phyloP scores from a whole-genome alignment of 2,113 vertebrate genomes.

The Notothenia coriiceps region DNA sequence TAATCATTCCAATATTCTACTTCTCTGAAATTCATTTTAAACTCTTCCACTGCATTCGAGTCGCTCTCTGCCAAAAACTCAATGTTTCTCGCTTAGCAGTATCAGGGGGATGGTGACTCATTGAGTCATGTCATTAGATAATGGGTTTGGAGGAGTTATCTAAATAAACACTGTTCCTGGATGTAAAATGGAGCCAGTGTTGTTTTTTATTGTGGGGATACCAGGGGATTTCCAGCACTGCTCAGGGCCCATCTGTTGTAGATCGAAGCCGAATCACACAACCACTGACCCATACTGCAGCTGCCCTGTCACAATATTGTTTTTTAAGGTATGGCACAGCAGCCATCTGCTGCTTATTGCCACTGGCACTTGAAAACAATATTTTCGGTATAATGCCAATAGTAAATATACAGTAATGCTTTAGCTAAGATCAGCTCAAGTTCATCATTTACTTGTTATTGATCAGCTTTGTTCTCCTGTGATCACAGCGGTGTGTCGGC shows the following conservation, averaged over 20 bases:
- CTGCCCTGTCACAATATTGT: slow-evolving; percentile 74
- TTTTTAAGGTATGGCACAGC: slow-evolving; percentile 71
- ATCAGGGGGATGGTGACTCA: slow-evolving; percentile 74
- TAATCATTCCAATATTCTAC: slow-evolving; percentile 59
- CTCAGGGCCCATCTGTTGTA: slow-evolving; percentile 79
- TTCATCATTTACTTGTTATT: slow-evolving; percentile 63
- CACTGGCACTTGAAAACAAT: slow-evolving; percentile 39
- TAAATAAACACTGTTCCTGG: slow-evolving; percentile 74
- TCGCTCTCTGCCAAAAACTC: slow-evolving; percentile 61
- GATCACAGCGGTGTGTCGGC: slow-evolving; percentile 24
- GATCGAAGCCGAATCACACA: slow-evolving; percentile 67
- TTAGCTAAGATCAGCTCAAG: slow-evolving; percentile 22
- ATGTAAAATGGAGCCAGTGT: slow-evolving; percentile 66
- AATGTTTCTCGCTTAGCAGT: slow-evolving; percentile 58
- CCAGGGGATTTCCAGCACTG: slow-evolving; percentile 72
- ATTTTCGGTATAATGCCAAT: slow-evolving; percentile 32
- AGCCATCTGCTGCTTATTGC: slow-evolving; percentile 65
- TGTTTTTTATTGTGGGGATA: slow-evolving; percentile 59
- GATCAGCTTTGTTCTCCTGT: slow-evolving; percentile 40
- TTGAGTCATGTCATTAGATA: slow-evolving; percentile 77
- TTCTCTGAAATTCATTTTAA: slow-evolving; percentile 61
- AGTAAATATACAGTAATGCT: slow-evolving; percentile 44
- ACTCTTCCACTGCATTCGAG: slow-evolving; percentile 36
- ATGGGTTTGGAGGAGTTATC: slow-evolving; percentile 73
- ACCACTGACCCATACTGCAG: slow-evolving; percentile 74